Percentiles rank a stretch among this genome's conserved stretches.
These are phyloP conservation scores for Trachops cirrhosus DNA, from an alignment of 2,797 vertebrate genomes.

Conservation along the genomic window DNA sequence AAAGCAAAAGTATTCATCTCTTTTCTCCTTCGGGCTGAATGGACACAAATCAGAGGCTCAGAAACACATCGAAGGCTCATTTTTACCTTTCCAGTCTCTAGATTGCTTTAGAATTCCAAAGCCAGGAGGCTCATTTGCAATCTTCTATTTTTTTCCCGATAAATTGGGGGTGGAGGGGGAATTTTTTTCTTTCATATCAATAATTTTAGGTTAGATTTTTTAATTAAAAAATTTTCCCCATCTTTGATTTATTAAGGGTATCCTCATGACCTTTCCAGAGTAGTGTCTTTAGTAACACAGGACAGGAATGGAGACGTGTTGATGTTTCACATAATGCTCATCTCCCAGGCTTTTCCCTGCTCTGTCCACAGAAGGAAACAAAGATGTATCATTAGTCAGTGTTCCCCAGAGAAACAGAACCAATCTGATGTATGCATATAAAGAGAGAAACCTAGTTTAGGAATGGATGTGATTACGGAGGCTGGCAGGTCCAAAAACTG, in stretches of 20 bases:
- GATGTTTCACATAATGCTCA: no score
- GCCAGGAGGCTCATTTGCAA: not conserved
- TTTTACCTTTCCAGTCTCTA: conserved; percentile 23
- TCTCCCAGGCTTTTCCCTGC: not conserved
- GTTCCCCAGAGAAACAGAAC: not conserved
- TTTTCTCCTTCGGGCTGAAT: conserved; percentile 33
- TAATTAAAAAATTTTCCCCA: not conserved
- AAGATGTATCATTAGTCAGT: rapidly evolving
- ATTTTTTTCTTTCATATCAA: not conserved
- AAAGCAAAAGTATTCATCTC: not conserved
- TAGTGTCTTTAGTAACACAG: not conserved
- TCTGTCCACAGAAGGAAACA: not conserved
- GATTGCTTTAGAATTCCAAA: conserved; percentile 13
- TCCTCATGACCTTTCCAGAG: not conserved
- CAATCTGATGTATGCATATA: not conserved
- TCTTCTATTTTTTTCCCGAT: conserved; percentile 1
- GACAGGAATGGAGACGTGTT: not conserved
- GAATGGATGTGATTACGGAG: not conserved
- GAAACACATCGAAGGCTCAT: not conserved
- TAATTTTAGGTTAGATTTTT: not conserved
- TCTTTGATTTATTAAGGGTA: not conserved
- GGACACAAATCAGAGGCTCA: conserved; percentile 8
- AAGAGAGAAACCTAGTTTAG: not conserved
- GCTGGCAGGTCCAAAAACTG: not conserved
- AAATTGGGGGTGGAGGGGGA: not conserved